phyloP scores from a whole-genome alignment of 2,797 vertebrate genomes.

The Pseudochirops corinnae region DNA sequence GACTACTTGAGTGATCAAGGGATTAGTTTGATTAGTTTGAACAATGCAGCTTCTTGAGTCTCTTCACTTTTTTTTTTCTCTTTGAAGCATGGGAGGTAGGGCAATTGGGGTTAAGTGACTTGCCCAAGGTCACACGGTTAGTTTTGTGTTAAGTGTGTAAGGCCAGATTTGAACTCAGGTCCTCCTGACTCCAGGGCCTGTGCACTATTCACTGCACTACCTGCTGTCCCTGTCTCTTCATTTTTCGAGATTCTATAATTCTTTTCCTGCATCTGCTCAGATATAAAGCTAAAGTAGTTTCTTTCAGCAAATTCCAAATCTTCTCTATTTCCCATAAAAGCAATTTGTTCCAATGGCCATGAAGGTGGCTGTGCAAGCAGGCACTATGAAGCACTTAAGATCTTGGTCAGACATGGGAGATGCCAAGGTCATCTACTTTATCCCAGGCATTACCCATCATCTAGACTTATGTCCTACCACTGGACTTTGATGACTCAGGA shows the following conservation, averaged over 20 bases:
- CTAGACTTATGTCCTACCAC: not conserved
- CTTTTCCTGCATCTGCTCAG: not conserved
- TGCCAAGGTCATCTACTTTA: not conserved
- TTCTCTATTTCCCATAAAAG: not conserved
- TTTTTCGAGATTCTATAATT: not conserved
- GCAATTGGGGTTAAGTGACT: no score
- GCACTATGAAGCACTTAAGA: not conserved
- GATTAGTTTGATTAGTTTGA: not conserved
- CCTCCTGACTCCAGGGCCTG: no score
- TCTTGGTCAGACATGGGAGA: not conserved
- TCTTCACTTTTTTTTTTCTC: not conserved
- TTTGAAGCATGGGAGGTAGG: no score
- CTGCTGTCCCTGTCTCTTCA: not conserved
- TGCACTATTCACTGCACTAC: no score
- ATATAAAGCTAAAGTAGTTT: not conserved
- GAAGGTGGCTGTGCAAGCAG: not conserved
- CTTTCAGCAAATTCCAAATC: not conserved
- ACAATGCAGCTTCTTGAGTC: not conserved
- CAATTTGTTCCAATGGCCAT: not conserved
- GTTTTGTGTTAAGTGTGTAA: no score
- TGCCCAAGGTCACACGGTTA: no score
- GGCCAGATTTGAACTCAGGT: no score
- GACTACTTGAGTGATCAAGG: not conserved
- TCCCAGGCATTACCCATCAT: not conserved
- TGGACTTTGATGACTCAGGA: not conserved